phyloP scores from a whole-genome alignment of 92 coral and sea anemone species.

The Montipora capitata region DNA sequence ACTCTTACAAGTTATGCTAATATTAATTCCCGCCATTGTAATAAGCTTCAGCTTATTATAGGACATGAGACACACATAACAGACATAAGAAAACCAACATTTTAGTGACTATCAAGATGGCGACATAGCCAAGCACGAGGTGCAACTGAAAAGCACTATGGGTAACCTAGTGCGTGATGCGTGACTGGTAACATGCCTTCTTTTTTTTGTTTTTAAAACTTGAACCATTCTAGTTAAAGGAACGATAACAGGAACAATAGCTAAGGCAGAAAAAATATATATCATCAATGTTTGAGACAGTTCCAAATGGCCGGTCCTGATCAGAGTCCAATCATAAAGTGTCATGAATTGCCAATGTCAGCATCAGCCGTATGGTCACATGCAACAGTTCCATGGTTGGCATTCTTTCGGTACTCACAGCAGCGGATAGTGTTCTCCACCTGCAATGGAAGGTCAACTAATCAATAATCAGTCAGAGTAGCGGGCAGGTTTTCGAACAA shows the following conservation, averaged over 20 bases:
- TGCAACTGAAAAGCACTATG: too few relatives aligned
- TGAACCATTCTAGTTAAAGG: not conserved
- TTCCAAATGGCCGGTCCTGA: not conserved
- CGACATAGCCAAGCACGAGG: too few relatives aligned
- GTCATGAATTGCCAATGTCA: not conserved
- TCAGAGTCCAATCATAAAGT: not conserved
- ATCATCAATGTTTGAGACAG: not conserved
- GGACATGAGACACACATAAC: too few relatives aligned
- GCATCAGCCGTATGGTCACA: too few relatives aligned
- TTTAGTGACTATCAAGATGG: too few relatives aligned
- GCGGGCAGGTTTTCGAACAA: too few relatives aligned
- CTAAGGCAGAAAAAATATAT: too few relatives aligned
- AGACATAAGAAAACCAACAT: too few relatives aligned
- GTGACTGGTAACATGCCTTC: not conserved
- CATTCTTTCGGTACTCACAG: not conserved
- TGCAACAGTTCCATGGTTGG: too few relatives aligned
- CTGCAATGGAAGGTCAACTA: not conserved
- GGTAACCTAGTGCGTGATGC: constrained; percentile 1
- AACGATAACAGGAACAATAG: not conserved
- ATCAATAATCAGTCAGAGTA: not conserved
- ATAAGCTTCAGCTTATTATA: too few relatives aligned
- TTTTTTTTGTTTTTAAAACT: not conserved
- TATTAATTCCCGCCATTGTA: too few relatives aligned
- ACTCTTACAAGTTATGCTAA: too few relatives aligned
- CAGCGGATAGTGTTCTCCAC: not conserved